Percentiles rank a stretch among this genome's conserved stretches.
phyloP scores from a whole-genome alignment of 1,140 invertebrate species.

The Luehdorfia chinensis region DNA sequence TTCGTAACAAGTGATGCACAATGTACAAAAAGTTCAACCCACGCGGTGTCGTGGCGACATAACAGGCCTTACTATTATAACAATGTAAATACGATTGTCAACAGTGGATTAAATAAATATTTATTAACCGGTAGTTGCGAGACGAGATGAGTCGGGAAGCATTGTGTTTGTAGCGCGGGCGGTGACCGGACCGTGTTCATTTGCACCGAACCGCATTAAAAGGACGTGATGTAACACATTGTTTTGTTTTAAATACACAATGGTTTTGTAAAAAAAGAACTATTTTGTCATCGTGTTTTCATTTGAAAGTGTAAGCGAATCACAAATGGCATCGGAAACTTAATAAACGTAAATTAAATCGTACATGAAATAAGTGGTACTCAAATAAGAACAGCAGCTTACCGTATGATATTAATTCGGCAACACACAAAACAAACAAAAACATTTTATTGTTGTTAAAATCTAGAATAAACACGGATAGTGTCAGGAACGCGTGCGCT shows the following conservation, averaged over 20 bases:
- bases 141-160: conserved; percentile 50
- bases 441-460: conserved; percentile 38
- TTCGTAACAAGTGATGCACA: conserved; percentile 53
- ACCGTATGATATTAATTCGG: conserved; percentile 42
- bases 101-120: conserved; percentile 71
- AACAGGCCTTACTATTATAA: conserved; percentile 45
- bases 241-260: conserved; percentile 27
- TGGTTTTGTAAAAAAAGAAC: conserved; percentile 24
- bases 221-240: conserved; percentile 34
- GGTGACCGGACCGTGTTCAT: conserved; percentile 33
- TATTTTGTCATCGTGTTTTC: not conserved
- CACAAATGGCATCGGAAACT: no score
- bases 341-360: not conserved
- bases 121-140: conserved; percentile 56
- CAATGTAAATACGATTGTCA: conserved; percentile 73
- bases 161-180: conserved; percentile 45
- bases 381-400: conserved; percentile 24
- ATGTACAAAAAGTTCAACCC: conserved; percentile 48
- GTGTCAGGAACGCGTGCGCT: conserved; percentile 34
- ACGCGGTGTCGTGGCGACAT: conserved; percentile 47
- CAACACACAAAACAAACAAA: conserved; percentile 35
- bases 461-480: conserved; percentile 15
- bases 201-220: conserved; percentile 33
- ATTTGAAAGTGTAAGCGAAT: conserved; percentile 5
- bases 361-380: conserved; percentile 6